Evolutionary conservation across 2,113 vertebrate species (phyloP).

Genomic region (Columba livia): DNA sequence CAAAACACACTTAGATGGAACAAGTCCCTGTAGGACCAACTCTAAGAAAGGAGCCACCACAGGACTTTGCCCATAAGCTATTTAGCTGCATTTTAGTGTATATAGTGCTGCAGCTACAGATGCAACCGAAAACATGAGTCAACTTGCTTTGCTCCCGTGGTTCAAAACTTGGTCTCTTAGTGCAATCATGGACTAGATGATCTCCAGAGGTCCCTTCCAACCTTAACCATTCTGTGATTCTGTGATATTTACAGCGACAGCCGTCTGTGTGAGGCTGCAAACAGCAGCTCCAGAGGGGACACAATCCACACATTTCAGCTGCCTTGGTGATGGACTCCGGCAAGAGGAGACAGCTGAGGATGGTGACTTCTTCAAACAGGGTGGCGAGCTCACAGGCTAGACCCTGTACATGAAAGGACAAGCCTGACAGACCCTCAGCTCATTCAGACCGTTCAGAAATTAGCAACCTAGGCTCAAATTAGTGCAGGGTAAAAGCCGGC

Average conservation of each 20-base stretch:
- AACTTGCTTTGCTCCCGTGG: neutral
- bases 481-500: neutral
- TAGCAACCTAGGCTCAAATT: neutral
- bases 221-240: too few species aligned
- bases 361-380: neutral
- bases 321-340: neutral
- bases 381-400: neutral
- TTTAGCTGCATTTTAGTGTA: neutral
- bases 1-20: neutral
- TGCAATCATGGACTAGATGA: neutral
- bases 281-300: neutral
- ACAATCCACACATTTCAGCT: too few species aligned
- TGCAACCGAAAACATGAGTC: neutral
- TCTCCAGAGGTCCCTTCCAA: too few species aligned
- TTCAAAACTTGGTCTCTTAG: neutral
- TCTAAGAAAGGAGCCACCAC: neutral
- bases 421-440: neutral
- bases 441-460: neutral
- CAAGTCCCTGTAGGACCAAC: neutral
- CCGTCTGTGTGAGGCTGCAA: neutral
- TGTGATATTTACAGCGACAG: neutral
- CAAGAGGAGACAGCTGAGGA: neutral
- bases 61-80: fast-evolving
- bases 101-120: neutral
- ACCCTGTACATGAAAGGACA: neutral